Percentiles rank a stretch among this genome's conserved stretches.
Evolutionary conservation across 2,888 invertebrate genomes (phyloP).

Genomic region (Yponomeuta cagnagella): DNA sequence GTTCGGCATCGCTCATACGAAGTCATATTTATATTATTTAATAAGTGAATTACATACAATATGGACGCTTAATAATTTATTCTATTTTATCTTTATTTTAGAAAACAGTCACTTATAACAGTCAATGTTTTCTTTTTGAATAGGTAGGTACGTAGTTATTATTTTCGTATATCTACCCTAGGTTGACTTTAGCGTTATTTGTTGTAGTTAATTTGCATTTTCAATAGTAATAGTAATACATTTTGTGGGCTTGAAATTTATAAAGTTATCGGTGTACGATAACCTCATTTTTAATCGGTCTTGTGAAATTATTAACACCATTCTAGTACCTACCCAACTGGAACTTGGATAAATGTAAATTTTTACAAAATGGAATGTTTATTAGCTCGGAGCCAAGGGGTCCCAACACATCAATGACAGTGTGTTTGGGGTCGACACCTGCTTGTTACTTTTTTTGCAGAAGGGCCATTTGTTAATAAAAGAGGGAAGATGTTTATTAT

Average conservation of each 20-base stretch:
- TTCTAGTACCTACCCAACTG: too few relatives aligned
- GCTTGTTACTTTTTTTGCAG: slow-evolving; percentile 29
- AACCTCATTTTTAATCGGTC: neutral
- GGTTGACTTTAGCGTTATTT: too few relatives aligned
- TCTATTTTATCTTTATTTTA: too few relatives aligned
- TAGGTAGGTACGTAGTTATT: too few relatives aligned
- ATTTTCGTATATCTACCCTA: too few relatives aligned
- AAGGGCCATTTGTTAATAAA: slow-evolving; percentile 27
- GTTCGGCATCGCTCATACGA: neutral
- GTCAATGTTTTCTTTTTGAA: too few relatives aligned
- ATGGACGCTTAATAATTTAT: neutral
- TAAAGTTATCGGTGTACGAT: neutral
- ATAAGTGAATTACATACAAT: neutral
- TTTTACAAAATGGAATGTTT: neutral
- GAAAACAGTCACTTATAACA: too few relatives aligned
- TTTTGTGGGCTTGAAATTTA: too few relatives aligned
- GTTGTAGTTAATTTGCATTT: too few relatives aligned
- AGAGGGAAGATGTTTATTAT: slow-evolving; percentile 31
- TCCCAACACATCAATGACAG: neutral
- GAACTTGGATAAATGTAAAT: neutral
- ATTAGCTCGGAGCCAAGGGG: neutral
- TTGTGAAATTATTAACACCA: neutral
- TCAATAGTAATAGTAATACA: too few relatives aligned
- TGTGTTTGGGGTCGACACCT: slow-evolving; percentile 25
- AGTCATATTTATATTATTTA: too few relatives aligned